Percentiles rank a stretch among this genome's conserved stretches.
These are phyloP conservation scores for Protaetia brevitarsis DNA, from an alignment of 1,140 invertebrate genomes.

Conservation along the genomic window DNA sequence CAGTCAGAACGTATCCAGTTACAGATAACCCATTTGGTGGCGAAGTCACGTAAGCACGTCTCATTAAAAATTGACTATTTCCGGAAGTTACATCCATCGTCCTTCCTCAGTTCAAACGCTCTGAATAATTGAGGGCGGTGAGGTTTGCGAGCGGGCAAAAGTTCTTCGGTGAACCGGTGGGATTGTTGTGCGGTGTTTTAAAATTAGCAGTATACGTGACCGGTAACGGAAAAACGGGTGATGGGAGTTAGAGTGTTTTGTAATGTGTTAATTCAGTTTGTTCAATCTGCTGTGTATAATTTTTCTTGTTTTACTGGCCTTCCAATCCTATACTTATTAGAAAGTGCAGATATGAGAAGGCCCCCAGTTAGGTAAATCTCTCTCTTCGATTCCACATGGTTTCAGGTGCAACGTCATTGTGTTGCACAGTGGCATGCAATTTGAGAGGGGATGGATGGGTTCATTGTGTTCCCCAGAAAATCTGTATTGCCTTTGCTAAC, in stretches of 20 bases:
- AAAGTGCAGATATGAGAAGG: too few relatives aligned
- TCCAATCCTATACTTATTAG: too few relatives aligned
- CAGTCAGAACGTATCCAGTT: neutral
- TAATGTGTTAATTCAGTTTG: too few relatives aligned
- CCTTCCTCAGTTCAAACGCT: neutral
- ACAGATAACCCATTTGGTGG: neutral
- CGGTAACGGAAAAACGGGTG: neutral
- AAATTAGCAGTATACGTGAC: neutral
- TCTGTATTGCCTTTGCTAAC: too few relatives aligned
- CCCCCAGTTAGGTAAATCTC: too few relatives aligned
- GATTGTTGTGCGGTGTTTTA: neutral
- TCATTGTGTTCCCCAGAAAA: too few relatives aligned
- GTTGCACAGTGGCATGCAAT: too few relatives aligned
- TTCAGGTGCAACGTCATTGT: too few relatives aligned
- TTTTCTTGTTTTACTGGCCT: too few relatives aligned
- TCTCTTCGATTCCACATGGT: too few relatives aligned
- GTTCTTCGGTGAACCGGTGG: neutral
- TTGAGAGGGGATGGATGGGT: too few relatives aligned
- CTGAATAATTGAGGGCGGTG: constrained; percentile 1
- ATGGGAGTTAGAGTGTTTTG: neutral
- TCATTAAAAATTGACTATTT: neutral
- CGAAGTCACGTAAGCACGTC: neutral
- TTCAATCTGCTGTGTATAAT: too few relatives aligned
- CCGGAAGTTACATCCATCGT: neutral
- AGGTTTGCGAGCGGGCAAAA: neutral